Base-by-base conservation (phyloP, 92 coral and sea anemone genomes). In the Parazoanthus swiftii region DNA sequence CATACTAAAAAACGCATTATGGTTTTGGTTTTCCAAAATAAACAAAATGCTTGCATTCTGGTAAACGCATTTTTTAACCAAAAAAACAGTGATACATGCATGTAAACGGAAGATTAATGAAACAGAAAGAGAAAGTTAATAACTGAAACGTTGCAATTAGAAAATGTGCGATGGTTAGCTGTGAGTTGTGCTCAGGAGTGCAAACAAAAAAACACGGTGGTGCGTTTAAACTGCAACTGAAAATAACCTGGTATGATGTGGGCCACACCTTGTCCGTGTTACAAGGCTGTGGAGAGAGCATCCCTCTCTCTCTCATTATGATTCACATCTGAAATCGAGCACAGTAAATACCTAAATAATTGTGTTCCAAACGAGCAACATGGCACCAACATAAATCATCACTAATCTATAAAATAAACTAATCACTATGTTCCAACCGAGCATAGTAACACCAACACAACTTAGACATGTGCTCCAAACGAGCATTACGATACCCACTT, bases 271-370 rank as follows among this genome's bases (percentile, higher is more conserved):
- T 25, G 33, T 71, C 66, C 78, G 48, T 71, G 77, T 46, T 84
- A 84, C 79, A 84, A 73, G 68, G 87, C 87, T 46, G 87, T 84
- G 87, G 87, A 84, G 77, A 84, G 87, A 84, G 44, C 66, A 4
- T 71, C 87, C 87, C 48, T 84, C 26, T 71, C 44, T 71, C 87
- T 84, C 42, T 71, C 66, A 71, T 84, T 84, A 84, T 71, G 87
- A 84, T 84, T 84, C 87, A 71, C 79, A 84, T 84, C 87, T 84
- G 87, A 84, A 84, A 84, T 21, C 66, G 87, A 84, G 87, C 87
- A 84, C 77, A 72, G 36, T 3, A 84, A 29, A 71, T 42, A 84
- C 78, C 87, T 44, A 71, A 68, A 70, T 71, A 20, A 70, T 18
- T 43, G 66, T 25, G 14, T 68, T 44, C 78, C 16, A 46, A 54